A percentile compares a stretch with the other conserved stretches of the same genome.
Evolutionary conservation across 2,797 vertebrate species (phyloP).

Genomic region (Odontamblyopus lacepedii): DNA sequence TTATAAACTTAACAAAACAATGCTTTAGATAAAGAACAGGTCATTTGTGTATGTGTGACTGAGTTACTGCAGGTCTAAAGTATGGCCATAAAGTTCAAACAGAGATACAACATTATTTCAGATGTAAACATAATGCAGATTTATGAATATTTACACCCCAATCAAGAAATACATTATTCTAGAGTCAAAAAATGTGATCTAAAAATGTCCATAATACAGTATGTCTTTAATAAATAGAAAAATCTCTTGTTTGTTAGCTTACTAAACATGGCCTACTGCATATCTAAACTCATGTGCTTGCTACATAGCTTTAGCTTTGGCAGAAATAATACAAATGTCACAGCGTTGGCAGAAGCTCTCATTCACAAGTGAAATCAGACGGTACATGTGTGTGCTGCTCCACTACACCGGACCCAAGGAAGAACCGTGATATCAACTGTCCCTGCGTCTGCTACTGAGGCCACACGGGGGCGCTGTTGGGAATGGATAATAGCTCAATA

Average conservation of each 20-base stretch:
- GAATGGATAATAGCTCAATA: no score
- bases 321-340: constrained; percentile 40
- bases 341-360: constrained; percentile 50
- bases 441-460: background rate
- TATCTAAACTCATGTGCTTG: constrained; percentile 17
- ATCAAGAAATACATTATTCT: constrained; percentile 35
- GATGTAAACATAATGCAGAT: constrained; percentile 14
- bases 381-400: constrained; percentile 41
- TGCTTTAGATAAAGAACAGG: background rate
- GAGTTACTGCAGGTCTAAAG: background rate
- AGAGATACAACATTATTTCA: background rate
- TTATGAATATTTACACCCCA: constrained; percentile 51
- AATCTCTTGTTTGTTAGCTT: constrained; percentile 42
- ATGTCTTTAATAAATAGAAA: background rate
- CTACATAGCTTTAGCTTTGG: constrained; percentile 54
- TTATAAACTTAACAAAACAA: background rate
- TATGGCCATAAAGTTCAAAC: background rate
- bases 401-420: constrained; percentile 37
- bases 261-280: constrained; percentile 24
- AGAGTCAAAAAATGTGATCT: constrained; percentile 15
- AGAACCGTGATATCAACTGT: background rate
- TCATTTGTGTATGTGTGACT: background rate
- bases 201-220: background rate
- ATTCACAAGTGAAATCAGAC: constrained; percentile 35
- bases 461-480: background rate